phyloP scores from a whole-genome alignment of 2,888 invertebrate species.

The Drosophila barbarae region DNA sequence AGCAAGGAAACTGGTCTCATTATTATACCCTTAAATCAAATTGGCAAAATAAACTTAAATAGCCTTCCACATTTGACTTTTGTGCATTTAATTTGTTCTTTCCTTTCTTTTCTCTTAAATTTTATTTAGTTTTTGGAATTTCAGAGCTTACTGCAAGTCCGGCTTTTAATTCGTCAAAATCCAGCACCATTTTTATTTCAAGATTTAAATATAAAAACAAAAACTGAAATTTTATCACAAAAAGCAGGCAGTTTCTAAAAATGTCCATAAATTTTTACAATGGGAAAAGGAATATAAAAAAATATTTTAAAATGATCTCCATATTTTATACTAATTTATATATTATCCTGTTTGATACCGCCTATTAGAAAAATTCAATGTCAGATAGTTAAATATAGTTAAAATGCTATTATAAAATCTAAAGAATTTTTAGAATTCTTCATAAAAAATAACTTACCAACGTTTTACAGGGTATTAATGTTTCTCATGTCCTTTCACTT shows the following conservation, averaged over 20 bases:
- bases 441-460: background rate
- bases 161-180: background rate
- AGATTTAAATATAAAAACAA: background rate
- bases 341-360: too few relatives aligned
- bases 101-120: background rate
- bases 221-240: too few relatives aligned
- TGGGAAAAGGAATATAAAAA: too few relatives aligned
- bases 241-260: too few relatives aligned
- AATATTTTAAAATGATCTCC: too few relatives aligned
- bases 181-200: too few relatives aligned
- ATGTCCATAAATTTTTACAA: too few relatives aligned
- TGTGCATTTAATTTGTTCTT: background rate
- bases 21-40: slow-evolving; percentile 8
- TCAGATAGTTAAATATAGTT: too few relatives aligned
- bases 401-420: too few relatives aligned
- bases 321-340: too few relatives aligned
- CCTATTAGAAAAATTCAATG: too few relatives aligned
- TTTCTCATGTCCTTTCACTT: too few relatives aligned
- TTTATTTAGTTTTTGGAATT: background rate
- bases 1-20: slow-evolving; percentile 7
- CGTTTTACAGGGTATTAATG: slow-evolving; percentile 9
- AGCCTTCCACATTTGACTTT: background rate
- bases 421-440: background rate
- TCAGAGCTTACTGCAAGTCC: background rate
- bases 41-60: slow-evolving; percentile 7